Conservation (phyloP, 2,797 vertebrate genomes). For the Lagocephalus sceleratus region DNA sequence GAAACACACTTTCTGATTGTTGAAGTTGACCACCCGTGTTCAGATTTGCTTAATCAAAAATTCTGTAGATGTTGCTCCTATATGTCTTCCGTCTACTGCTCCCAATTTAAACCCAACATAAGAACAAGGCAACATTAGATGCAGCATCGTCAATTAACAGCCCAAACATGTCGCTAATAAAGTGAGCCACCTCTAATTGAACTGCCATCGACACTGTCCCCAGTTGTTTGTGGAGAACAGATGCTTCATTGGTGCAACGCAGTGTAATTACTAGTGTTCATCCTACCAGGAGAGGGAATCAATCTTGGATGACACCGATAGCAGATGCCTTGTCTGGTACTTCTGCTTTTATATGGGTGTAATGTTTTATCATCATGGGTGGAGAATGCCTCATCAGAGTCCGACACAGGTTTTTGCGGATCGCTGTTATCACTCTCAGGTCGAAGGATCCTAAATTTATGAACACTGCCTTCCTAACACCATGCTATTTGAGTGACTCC, state of each 20-base stretch:
- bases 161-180: conserved; percentile 47
- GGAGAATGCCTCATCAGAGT: conserved; percentile 42
- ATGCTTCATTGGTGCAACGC: conserved; percentile 41
- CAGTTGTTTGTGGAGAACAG: conserved; percentile 50
- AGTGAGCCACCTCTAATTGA: conserved; percentile 53
- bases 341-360: conserved; percentile 45
- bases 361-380: conserved; percentile 50
- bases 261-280: conserved; percentile 61
- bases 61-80: neutral
- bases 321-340: conserved; percentile 43
- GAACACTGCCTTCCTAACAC: conserved; percentile 41
- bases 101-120: conserved; percentile 14
- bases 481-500: conserved; percentile 52
- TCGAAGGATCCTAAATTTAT: conserved; percentile 47
- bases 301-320: conserved; percentile 49
- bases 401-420: conserved; percentile 13
- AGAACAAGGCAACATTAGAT: conserved; percentile 8
- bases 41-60: neutral
- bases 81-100: conserved; percentile 11
- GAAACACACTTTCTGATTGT: too few relatives aligned
- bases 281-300: conserved; percentile 49
- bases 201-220: conserved; percentile 52
- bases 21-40: too few relatives aligned
- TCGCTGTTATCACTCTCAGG: conserved; percentile 38
- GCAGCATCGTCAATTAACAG: conserved; percentile 47